A percentile compares a stretch with the other conserved stretches of the same genome.
Conservation (phyloP, 2,113 vertebrate species). For the Pseudopipra pipra region DNA sequence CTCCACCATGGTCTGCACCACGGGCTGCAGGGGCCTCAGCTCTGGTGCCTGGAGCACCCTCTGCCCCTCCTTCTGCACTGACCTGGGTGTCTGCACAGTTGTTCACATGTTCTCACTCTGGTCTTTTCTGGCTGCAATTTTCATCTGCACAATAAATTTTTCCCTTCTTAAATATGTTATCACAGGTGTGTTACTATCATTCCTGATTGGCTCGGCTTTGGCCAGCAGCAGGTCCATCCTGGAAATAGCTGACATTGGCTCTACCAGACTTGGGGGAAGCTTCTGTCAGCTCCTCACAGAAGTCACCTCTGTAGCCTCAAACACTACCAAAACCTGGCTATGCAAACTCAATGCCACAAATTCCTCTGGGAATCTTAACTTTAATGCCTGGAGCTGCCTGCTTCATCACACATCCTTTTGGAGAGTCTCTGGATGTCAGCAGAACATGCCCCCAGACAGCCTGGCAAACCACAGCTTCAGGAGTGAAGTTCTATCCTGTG, state of each 20-base stretch:
- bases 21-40: no score
- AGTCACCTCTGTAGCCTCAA: no score
- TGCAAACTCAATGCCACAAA: not conserved
- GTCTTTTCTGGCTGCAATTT: not conserved
- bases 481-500: not conserved
- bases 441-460: not conserved
- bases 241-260: no score
- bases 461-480: not conserved
- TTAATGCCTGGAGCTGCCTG: not conserved
- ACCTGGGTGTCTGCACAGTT: not conserved
- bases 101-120: not conserved
- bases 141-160: not conserved
- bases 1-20: no score
- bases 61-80: not conserved
- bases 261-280: no score
- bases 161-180: not conserved
- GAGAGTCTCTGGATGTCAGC: not conserved
- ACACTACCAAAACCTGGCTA: not conserved
- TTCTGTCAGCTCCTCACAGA: no score
- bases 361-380: not conserved
- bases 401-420: accelerated
- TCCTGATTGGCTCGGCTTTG: no score
- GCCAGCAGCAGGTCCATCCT: no score
- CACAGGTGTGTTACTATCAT: not conserved
- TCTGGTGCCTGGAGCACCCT: no score